Base-by-base conservation (phyloP, 2,113 vertebrate species). In the Prolemur simus region DNA sequence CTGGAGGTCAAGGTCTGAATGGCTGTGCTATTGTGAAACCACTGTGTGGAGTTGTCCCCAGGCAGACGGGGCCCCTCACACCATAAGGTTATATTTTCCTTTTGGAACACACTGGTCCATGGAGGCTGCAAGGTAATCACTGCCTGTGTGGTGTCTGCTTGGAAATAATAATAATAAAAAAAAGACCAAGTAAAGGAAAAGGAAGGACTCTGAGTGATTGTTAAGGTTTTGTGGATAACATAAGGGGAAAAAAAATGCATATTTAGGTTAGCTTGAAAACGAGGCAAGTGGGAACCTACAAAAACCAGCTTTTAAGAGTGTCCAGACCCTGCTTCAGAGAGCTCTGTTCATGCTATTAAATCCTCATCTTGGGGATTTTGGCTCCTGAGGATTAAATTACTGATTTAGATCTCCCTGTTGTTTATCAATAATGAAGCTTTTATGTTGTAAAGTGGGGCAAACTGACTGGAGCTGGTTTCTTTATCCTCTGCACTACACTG, bases 71-170 rank as follows among this genome's bases (percentile, higher is more conserved):
- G 37, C 8, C 71, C 90, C 18, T 95, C 58, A 34, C 96, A 97
- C 11, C 0, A 0, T 15, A 98, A 42, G 39, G 58, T 95, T 7
- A 97, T 85, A 3, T 8, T 78, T 77, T 97, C 94, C 37, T 45
- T 15, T 42, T 2, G 52, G 85, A 97, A 96, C 47, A 96, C 20
- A 58, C 3, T 95, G 34, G 96, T 73, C 96, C 97, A 97, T 0
- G 96, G 95, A 82, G 97, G 97, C 34, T 82, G 47, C 81, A 97
- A 77, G 37, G 94, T 96, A 90, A 98, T 49, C 84, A 73, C 76
- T n/a, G 97, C 89, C 81, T 94, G 97, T 68, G 45, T 25, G 47
- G 4, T 5, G n/a, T 92, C 80, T 73, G 37, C 37, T 90, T 84
- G 32, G 42, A 49, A 14, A 68, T 74, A 73, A 8, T 17, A 47